Evolutionary conservation across 2,113 vertebrate species (phyloP), one percentile per base, ranked within the genome.

Genomic region (Vidua chalybeata): DNA sequence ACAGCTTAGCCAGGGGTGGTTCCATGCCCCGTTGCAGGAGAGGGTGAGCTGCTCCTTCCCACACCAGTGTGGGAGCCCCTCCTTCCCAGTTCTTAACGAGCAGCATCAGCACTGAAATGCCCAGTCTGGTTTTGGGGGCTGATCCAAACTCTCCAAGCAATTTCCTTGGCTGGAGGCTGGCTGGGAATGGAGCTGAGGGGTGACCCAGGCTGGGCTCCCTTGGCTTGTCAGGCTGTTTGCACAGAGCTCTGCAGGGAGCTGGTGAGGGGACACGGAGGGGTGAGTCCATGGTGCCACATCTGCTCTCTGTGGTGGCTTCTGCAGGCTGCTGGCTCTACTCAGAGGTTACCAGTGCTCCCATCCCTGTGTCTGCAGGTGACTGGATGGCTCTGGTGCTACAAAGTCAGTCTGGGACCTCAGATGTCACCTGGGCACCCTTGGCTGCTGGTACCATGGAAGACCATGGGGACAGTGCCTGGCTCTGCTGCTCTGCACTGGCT

Each of bases 301-400:
- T 85, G 56, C 56, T 51, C 54, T 64, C 64, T 61, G 21, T 39
- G 5, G 41, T 35, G 80, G 46, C 59, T 80, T 35, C 78, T 80
- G 89, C 58, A 61, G 58, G 1, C 35, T 46, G n/a, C 33, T 64
- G 63, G 20, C 72, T 61, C 33, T 2, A 0, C 52, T 74, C 61
- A 35, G 78, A 62, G 48, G 23, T 51, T 15, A 6, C 5, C 4
- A 56, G 59, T 10, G 13, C n/a, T 13, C 1, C 0, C 1, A 11
- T 10, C 52, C 1, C 2, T 15, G 11, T 48, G 41, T 9, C 82
- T 84, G 33, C 0, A 1, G 30, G 28, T 66, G 23, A 5, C 52
- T 55, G 46, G 13, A 48, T 85, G 63, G 23, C 28, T 80, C 73
- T 80, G 68, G 37, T 33, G 66, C 74, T 19, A 2, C 52, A 13